phyloP scores from a whole-genome alignment of 2,113 vertebrate species.

The Oplegnathus fasciatus region DNA sequence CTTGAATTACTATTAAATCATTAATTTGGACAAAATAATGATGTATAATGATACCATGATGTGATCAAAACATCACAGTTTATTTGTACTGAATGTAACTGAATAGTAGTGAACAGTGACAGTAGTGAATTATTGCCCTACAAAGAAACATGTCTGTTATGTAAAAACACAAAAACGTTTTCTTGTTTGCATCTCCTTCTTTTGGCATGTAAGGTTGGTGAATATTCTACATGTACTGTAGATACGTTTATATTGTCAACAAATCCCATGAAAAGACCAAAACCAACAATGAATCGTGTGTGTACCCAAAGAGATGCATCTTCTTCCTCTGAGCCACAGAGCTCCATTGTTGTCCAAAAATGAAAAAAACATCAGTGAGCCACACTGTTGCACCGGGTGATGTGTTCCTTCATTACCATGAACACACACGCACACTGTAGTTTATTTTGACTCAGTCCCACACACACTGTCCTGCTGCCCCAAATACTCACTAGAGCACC shows the following conservation, averaged over 20 bases:
- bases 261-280: not conserved
- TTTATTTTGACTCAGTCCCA: not conserved
- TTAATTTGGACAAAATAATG: not conserved
- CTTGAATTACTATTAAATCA: not conserved
- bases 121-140: not conserved
- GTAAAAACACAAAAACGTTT: no score
- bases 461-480: not conserved
- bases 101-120: no score
- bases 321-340: not conserved
- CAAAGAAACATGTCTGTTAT: not conserved
- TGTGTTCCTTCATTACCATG: not conserved
- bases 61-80: not conserved
- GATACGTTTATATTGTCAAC: not conserved
- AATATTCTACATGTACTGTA: not conserved
- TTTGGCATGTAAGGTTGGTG: not conserved
- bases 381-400: not conserved
- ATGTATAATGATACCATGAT: not conserved
- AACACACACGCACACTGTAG: constrained; percentile 12
- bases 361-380: not conserved
- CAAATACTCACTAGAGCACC: not conserved
- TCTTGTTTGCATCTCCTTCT: not conserved
- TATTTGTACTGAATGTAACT: not conserved
- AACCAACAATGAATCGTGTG: not conserved
- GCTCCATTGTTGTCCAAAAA: not conserved
- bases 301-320: not conserved